Percentiles rank a stretch among this genome's conserved stretches.
phyloP scores from a whole-genome alignment of 2,113 vertebrate genomes.

The Oplegnathus fasciatus region DNA sequence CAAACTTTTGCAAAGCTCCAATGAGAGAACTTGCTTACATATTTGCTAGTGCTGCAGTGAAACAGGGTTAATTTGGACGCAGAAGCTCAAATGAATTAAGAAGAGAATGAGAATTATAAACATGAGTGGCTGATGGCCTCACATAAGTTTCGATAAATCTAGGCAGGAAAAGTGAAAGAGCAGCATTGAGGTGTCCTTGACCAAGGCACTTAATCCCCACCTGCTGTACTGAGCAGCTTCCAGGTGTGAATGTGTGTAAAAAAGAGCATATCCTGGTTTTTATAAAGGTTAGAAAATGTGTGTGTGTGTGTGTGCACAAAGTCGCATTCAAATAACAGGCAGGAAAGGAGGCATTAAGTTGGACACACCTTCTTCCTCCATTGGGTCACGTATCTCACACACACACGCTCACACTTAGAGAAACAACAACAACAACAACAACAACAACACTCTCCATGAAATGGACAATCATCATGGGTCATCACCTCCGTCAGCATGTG shows the following conservation, averaged over 20 bases:
- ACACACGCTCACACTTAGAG: not conserved
- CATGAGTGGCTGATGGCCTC: not conserved
- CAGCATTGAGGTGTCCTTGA: slow-evolving; percentile 7
- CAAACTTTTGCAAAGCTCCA: not conserved
- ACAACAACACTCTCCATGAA: slow-evolving; percentile 34
- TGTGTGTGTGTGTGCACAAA: not conserved
- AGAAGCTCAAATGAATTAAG: not conserved
- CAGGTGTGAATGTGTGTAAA: slow-evolving; percentile 4
- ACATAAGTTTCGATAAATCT: not conserved
- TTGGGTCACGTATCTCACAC: slow-evolving; percentile 25
- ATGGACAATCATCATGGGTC: slow-evolving; percentile 64
- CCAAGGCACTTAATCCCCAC: not conserved
- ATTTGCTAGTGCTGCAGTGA: not conserved
- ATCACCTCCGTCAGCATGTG: slow-evolving; percentile 62
- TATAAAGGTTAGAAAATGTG: not conserved
- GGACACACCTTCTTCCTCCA: slow-evolving; percentile 16
- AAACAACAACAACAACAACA: slow-evolving; percentile 28
- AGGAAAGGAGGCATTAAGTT: slow-evolving; percentile 17
- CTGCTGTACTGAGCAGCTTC: not conserved
- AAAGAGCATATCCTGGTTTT: not conserved
- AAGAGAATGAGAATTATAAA: not conserved
- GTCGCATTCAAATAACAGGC: slow-evolving; percentile 3
- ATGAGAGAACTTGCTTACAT: not conserved
- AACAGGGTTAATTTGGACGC: not conserved
- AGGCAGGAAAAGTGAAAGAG: not conserved